phyloP scores from a whole-genome alignment of 2,888 invertebrate genomes.

The Nymphalis urticae region DNA sequence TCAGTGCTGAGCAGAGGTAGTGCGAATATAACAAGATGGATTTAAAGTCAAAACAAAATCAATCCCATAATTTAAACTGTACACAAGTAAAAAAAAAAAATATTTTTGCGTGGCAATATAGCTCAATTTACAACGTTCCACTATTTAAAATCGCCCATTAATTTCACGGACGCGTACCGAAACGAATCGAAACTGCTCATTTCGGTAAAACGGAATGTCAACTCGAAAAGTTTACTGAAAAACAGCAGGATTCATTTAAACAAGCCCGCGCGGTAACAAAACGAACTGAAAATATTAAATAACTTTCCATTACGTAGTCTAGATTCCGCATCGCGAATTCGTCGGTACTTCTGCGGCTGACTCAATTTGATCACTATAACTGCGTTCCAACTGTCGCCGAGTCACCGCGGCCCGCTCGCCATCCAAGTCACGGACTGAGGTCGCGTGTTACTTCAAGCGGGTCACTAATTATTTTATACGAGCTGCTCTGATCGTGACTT shows the following conservation, averaged over 20 bases:
- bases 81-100: not conserved
- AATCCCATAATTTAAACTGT: not conserved
- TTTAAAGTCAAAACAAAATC: not conserved
- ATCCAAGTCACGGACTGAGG: conserved; percentile 67
- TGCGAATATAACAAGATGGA: not conserved
- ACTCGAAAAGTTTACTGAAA: conserved; percentile 31
- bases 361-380: conserved; percentile 79
- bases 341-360: conserved; percentile 54
- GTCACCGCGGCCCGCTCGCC: conserved; percentile 51
- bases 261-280: conserved; percentile 27
- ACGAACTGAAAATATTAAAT: conserved; percentile 40
- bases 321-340: conserved; percentile 40
- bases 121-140: conserved; percentile 9
- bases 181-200: conserved; percentile 30
- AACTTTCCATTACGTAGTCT: conserved; percentile 40
- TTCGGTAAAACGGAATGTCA: conserved; percentile 30
- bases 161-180: conserved; percentile 13
- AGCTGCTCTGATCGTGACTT: not conserved
- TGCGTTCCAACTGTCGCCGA: conserved; percentile 61
- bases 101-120: not conserved
- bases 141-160: conserved; percentile 12
- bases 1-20: not conserved
- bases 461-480: conserved; percentile 1
- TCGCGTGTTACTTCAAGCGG: conserved; percentile 47
- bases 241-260: conserved; percentile 33